A percentile compares a stretch with the other conserved stretches of the same genome.
These are phyloP conservation scores for Seriola aureovittata DNA, from an alignment of 2,113 vertebrate species.

Conservation along the genomic window DNA sequence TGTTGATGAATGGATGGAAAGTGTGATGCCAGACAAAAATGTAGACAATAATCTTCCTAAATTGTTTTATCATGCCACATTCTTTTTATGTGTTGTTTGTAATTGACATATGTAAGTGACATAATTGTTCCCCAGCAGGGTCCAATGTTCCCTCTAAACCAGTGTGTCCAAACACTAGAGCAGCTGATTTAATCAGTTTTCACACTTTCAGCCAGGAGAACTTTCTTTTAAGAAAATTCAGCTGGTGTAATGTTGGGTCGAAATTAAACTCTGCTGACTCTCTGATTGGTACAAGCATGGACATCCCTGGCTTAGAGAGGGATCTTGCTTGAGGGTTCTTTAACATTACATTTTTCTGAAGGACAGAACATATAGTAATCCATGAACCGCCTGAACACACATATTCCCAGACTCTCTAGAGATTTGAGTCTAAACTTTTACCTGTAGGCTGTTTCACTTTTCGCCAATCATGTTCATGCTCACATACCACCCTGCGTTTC, in stretches of 20 bases:
- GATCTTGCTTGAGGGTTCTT: slow-evolving; percentile 8
- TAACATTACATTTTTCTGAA: background rate
- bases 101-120: background rate
- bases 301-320: background rate
- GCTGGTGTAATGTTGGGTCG: background rate
- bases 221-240: background rate
- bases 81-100: background rate
- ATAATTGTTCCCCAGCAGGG: slow-evolving; percentile 6
- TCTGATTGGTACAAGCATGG: background rate
- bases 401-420: slow-evolving; percentile 56
- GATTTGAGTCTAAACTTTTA: slow-evolving; percentile 51
- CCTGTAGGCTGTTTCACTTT: slow-evolving; percentile 54
- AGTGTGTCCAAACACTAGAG: slow-evolving; percentile 21
- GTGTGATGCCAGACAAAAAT: background rate
- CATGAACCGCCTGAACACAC: slow-evolving; percentile 33
- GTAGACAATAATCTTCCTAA: too few relatives aligned
- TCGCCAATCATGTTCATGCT: slow-evolving; percentile 45
- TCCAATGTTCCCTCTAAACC: slow-evolving; percentile 31
- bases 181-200: slow-evolving; percentile 33
- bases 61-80: background rate
- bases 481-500: slow-evolving; percentile 36
- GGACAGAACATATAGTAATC: slow-evolving; percentile 32
- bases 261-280: background rate
- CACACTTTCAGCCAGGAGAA: slow-evolving; percentile 18
- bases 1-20: background rate